Evolutionary conservation across 64 coral and sea anemone genomes (phyloP).

Genomic region (Montipora foliosa): DNA sequence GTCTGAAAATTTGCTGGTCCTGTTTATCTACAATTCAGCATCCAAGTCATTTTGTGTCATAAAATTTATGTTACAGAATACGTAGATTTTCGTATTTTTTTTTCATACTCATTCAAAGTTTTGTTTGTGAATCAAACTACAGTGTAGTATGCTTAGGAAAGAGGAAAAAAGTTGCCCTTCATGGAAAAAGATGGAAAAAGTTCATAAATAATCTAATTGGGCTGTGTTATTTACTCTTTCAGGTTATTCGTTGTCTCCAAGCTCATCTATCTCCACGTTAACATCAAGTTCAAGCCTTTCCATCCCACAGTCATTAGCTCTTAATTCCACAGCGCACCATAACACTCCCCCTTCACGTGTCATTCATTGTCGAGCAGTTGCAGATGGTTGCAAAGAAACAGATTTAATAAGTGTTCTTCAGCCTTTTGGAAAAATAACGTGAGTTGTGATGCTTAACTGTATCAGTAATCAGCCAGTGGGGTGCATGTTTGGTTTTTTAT

Average conservation of each 20-base stretch:
- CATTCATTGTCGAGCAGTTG: conserved; percentile 95
- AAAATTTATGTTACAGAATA: not conserved
- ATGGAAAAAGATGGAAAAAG: not conserved
- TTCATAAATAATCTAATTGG: conserved; percentile 28
- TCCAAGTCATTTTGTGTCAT: not conserved
- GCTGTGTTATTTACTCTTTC: conserved; percentile 18
- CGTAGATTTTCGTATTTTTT: not conserved
- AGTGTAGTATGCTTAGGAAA: not conserved
- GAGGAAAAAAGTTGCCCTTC: not conserved
- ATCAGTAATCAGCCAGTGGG: not conserved
- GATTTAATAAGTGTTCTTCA: conserved; percentile 94
- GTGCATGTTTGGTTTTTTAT: not conserved
- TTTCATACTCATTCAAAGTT: not conserved
- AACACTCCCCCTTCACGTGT: conserved; percentile 94
- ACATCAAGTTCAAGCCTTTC: conserved; percentile 72
- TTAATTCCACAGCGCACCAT: conserved; percentile 88
- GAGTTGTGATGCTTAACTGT: conserved; percentile 34
- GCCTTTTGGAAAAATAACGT: conserved; percentile 99
- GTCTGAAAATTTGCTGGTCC: not conserved
- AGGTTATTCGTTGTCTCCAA: conserved; percentile 76
- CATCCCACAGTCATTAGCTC: conserved; percentile 58
- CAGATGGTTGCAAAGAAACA: conserved; percentile 98
- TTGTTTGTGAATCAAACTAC: not conserved
- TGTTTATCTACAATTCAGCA: no score
- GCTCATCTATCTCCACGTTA: conserved; percentile 71